These are phyloP conservation scores for Lycia hirtaria DNA, from an alignment of 2,888 invertebrate genomes.

Conservation along the genomic window DNA sequence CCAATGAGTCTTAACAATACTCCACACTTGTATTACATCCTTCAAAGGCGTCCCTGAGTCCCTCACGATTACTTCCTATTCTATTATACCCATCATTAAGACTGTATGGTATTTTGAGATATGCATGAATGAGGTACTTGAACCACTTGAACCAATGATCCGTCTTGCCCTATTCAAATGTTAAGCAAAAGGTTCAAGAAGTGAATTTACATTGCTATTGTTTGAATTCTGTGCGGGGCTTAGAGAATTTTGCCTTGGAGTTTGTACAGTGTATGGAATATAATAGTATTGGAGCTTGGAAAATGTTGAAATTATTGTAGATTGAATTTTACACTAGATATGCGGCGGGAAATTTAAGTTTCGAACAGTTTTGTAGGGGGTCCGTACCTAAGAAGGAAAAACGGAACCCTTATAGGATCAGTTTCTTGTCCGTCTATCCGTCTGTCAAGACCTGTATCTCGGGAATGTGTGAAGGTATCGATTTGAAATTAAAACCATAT, in stretches of 20 bases:
- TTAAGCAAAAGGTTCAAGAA: conserved; percentile 69
- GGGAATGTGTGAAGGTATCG: no score
- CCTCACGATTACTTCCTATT: conserved; percentile 21
- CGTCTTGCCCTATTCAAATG: conserved; percentile 44
- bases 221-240: conserved; percentile 52
- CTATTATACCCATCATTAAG: conserved; percentile 26
- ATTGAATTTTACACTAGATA: no score
- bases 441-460: no score
- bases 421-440: no score
- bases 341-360: no score
- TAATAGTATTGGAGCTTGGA: conserved; percentile 3
- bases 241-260: conserved; percentile 62
- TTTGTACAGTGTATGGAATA: neutral
- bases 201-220: conserved; percentile 80
- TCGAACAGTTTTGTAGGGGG: no score
- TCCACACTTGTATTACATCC: conserved; percentile 22
- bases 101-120: conserved; percentile 22
- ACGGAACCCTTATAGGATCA: no score
- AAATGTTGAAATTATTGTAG: neutral
- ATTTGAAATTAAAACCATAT: no score
- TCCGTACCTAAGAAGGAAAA: no score
- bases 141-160: conserved; percentile 22
- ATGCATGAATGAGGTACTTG: conserved; percentile 15
- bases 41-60: conserved; percentile 25
- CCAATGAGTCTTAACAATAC: conserved; percentile 34